Base-by-base conservation (phyloP, 2,888 invertebrate species). In the Oligia latruncula region DNA sequence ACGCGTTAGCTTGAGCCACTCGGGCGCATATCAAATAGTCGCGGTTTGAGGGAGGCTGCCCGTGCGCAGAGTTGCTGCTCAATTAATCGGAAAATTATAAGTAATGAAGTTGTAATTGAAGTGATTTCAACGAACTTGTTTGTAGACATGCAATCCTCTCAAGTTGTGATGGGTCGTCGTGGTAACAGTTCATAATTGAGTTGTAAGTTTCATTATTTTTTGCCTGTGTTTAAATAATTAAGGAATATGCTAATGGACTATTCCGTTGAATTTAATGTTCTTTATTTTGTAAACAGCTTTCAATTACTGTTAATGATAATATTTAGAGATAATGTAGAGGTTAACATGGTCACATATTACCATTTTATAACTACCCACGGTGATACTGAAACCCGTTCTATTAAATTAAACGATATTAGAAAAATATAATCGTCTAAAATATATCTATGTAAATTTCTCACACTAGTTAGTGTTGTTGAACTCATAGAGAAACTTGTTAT, bases 381-480 rank as follows among this genome's bases (percentile, higher is more conserved):
- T 66, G 58, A 52, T 81, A 64, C 62, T 74, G 66, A 86, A 91
- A 91, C 91, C 84, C 70, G 90, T 92, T 90, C 81, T 79, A 84
- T 81, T 78, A 83, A 76, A 84, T 81, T 79, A 82, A 76, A 82
- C 11, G 73, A 76, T 72, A 83, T 87, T 88, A 85, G 79, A 83
- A 80, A 91, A 90, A 92, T 87, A 90, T 91, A 91, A 92, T 90
- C 80, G 85, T 91, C 88, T 90, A 90, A 88, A 92, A 91, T 92
- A 85, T 81, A 79, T 78, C 87, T 90, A 93, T 93, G 91, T 90
- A 90, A 93, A 94, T 94, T 91, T 90, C 81, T 89, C 86, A 89
- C 90, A 90, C 76, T 86, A 78, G 88, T 90, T 86, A 78, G 88
- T 90, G 91, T 88, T 90, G 85, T 90, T 90, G 89, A 93, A 90